A percentile compares a stretch with the other conserved stretches of the same genome.
phyloP scores from a whole-genome alignment of 2,797 vertebrate species.

The Thaleichthys pacificus region DNA sequence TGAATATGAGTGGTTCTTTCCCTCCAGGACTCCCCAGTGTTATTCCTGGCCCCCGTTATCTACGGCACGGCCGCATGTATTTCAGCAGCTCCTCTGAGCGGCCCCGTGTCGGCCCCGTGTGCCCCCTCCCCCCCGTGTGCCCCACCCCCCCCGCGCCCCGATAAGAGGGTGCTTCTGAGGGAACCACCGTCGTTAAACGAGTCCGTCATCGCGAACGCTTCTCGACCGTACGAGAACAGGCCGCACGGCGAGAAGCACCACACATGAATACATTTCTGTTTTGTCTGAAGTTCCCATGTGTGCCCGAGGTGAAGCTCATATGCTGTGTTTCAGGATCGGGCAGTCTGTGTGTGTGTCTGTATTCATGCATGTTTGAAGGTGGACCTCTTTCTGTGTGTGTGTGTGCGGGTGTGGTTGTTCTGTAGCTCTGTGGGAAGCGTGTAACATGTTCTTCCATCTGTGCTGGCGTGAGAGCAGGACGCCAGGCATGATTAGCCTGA shows the following conservation, averaged over 20 bases:
- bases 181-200: conserved; percentile 25
- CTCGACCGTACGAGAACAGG: too few relatives aligned
- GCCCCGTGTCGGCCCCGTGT: conserved; percentile 27
- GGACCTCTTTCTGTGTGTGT: not conserved
- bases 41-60: conserved; percentile 63
- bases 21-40: conserved; percentile 42
- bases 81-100: conserved; percentile 57
- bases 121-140: conserved; percentile 56
- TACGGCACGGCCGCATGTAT: conserved; percentile 49
- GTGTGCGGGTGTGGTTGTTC: not conserved
- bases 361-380: too few relatives aligned
- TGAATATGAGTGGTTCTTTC: conserved; percentile 38
- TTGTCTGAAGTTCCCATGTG: not conserved
- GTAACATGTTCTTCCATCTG: conserved; percentile 36
- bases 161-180: conserved; percentile 47
- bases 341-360: not conserved
- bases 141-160: too few relatives aligned
- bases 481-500: conserved; percentile 38
- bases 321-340: not conserved
- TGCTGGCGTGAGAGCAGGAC: conserved; percentile 29
- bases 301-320: not conserved
- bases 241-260: not conserved
- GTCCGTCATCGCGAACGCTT: not conserved
- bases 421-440: conserved; percentile 34
- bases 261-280: too few relatives aligned